Conservation (phyloP, 2,888 invertebrate species). For the Calameuta idolon region DNA sequence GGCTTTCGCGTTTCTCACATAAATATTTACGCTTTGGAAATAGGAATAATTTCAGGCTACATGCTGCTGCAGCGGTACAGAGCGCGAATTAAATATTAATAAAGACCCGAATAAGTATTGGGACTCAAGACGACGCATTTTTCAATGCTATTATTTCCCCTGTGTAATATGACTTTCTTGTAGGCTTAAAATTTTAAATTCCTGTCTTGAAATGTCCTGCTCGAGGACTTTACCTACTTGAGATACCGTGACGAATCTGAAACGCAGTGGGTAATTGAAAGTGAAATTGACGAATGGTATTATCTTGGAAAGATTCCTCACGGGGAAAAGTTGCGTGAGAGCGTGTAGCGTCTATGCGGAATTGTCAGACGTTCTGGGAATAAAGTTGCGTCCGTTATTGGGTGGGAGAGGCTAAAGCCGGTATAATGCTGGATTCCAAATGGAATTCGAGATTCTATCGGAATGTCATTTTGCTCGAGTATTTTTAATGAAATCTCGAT, state of each 20-base stretch:
- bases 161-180: neutral
- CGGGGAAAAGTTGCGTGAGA: neutral
- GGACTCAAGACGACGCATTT: neutral
- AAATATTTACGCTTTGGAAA: neutral
- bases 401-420: neutral
- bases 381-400: neutral
- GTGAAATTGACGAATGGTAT: neutral
- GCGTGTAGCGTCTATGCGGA: neutral
- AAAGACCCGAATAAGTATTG: neutral
- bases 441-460: neutral
- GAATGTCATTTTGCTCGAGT: neutral
- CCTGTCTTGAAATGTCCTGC: neutral
- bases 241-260: neutral
- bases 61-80: neutral
- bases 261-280: neutral
- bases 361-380: neutral
- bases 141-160: neutral
- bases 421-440: neutral
- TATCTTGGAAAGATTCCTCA: neutral
- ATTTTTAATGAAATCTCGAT: neutral
- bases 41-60: neutral
- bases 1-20: neutral
- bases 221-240: neutral
- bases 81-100: neutral
- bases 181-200: neutral